These are phyloP conservation scores for Nephila pilipes DNA, from an alignment of 1,140 invertebrate species.

Conservation along the genomic window DNA sequence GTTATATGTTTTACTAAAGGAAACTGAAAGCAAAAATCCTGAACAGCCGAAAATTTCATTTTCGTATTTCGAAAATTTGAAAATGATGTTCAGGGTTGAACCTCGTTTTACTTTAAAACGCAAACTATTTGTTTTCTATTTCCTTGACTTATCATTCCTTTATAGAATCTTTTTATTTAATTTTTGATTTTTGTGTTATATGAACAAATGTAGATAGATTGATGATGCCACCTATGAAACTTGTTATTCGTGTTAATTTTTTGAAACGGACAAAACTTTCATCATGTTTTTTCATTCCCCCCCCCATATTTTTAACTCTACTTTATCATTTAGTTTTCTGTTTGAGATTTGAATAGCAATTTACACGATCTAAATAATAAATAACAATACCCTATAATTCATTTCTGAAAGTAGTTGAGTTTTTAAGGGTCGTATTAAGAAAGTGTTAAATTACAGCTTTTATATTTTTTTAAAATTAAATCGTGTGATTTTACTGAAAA, in stretches of 20 bases:
- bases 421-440: too few relatives aligned
- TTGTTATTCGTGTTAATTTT: neutral
- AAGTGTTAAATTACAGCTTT: too few relatives aligned
- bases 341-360: too few relatives aligned
- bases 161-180: neutral
- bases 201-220: constrained; percentile 46
- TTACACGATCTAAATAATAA: neutral
- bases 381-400: neutral
- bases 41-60: too few relatives aligned
- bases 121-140: neutral
- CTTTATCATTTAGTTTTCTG: too few relatives aligned
- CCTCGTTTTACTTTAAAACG: neutral
- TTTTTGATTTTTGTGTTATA: neutral
- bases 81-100: neutral
- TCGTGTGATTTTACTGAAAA: too few relatives aligned
- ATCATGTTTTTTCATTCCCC: neutral
- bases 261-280: neutral
- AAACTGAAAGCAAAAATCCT: too few relatives aligned
- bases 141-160: neutral
- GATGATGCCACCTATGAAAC: neutral
- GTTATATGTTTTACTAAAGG: too few relatives aligned
- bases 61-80: neutral
- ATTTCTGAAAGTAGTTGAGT: too few relatives aligned
- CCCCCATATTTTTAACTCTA: neutral
- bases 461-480: too few relatives aligned